Conservation (phyloP, 2,888 invertebrate genomes). For the Dysmachus trigonus region DNA sequence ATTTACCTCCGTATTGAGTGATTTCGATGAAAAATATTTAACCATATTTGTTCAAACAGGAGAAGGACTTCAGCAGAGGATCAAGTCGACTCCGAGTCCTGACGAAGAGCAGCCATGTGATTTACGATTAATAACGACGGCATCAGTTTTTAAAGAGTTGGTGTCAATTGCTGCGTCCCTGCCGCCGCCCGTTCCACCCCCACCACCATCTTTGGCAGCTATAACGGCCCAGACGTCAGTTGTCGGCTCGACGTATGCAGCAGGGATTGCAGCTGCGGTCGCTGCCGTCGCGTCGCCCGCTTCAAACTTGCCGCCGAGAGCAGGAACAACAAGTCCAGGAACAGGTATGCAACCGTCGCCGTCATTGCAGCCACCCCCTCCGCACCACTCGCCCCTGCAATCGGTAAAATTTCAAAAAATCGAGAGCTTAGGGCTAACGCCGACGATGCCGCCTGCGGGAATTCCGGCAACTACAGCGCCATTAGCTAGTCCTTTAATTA, state of each 20-base stretch:
- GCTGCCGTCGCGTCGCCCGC: slow-evolving; percentile 50
- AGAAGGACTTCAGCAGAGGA: slow-evolving; percentile 47
- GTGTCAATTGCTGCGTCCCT: slow-evolving; percentile 54
- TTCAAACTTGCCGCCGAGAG: slow-evolving; percentile 16
- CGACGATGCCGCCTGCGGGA: slow-evolving; percentile 41
- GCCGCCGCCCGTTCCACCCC: slow-evolving; percentile 46
- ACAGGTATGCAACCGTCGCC: slow-evolving; percentile 44
- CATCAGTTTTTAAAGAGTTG: slow-evolving; percentile 56
- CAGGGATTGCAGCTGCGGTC: slow-evolving; percentile 48
- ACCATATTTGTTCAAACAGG: slow-evolving; percentile 44
- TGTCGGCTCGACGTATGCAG: slow-evolving; percentile 41
- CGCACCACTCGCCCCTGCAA: slow-evolving; percentile 46
- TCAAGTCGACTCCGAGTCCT: slow-evolving; percentile 48
- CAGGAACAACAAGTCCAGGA: slow-evolving; percentile 37
- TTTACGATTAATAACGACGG: slow-evolving; percentile 57
- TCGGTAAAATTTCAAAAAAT: slow-evolving; percentile 45
- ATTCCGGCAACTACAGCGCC: slow-evolving; percentile 46
- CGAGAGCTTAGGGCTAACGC: slow-evolving; percentile 39
- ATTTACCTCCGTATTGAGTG: neutral
- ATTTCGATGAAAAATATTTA: neutral
- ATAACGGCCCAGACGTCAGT: slow-evolving; percentile 49
- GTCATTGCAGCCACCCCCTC: slow-evolving; percentile 46
- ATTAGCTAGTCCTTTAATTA: slow-evolving; percentile 47
- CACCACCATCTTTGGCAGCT: slow-evolving; percentile 49
- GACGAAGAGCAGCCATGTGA: slow-evolving; percentile 63